These are phyloP conservation scores for Oreochromis niloticus DNA, from an alignment of 2,113 vertebrate species.

Conservation along the genomic window DNA sequence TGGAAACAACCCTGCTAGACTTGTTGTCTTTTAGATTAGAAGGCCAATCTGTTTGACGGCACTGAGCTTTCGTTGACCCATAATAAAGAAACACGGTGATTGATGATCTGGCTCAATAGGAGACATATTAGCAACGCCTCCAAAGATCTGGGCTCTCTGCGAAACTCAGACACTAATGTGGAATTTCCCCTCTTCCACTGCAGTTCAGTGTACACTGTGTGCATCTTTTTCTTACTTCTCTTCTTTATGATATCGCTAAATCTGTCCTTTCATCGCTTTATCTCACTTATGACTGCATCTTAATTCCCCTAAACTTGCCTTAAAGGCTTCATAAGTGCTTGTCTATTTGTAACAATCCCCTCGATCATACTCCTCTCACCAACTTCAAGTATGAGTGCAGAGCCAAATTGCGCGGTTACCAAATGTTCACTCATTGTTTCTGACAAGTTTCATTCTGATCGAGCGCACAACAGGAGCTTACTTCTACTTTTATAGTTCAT, in stretches of 20 bases:
- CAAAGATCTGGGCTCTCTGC: conserved; percentile 26
- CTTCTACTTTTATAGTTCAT: not conserved
- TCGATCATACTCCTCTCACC: not conserved
- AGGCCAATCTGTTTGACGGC: not conserved
- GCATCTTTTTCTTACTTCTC: not conserved
- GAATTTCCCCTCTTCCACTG: conserved; percentile 56
- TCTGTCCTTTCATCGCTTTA: not conserved
- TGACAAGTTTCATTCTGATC: not conserved
- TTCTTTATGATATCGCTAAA: not conserved
- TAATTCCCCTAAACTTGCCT: not conserved
- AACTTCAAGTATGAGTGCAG: not conserved
- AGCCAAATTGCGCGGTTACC: not conserved
- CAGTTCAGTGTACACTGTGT: not conserved
- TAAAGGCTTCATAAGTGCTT: not conserved
- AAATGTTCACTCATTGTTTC: conserved; percentile 15
- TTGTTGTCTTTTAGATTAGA: not conserved
- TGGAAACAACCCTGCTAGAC: not conserved
- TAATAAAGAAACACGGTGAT: conserved; percentile 3
- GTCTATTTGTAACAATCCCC: not conserved
- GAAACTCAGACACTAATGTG: conserved; percentile 47
- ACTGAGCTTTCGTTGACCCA: conserved; percentile 7
- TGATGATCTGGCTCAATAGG: conserved; percentile 11
- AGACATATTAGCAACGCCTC: conserved; percentile 16
- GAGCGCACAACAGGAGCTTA: not conserved
- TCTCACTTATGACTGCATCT: not conserved